Evolutionary conservation across 2,888 invertebrate genomes (phyloP).

Genomic region (Automeris io): DNA sequence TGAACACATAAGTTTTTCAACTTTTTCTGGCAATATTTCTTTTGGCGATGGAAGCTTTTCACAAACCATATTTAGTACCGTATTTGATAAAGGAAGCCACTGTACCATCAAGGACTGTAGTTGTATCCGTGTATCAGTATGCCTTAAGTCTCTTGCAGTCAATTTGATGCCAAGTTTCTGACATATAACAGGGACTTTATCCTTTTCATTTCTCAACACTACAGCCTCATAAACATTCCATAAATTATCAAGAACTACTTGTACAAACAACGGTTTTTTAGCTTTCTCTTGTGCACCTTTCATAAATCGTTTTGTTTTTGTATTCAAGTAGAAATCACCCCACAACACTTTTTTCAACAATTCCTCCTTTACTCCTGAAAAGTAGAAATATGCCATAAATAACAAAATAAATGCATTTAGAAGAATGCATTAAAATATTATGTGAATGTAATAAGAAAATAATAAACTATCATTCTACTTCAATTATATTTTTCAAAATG

Average conservation of each 20-base stretch:
- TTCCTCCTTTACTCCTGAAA: conserved; percentile 81
- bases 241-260: conserved; percentile 92
- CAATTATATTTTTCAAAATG: not conserved
- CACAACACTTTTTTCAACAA: conserved; percentile 89
- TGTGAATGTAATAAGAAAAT: not conserved
- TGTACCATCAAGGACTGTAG: conserved; percentile 89
- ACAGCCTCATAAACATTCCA: conserved; percentile 94
- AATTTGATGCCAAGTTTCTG: conserved; percentile 87
- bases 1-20: conserved; percentile 89
- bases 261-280: conserved; percentile 95
- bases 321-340: conserved; percentile 95
- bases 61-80: conserved; percentile 90
- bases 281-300: conserved; percentile 94
- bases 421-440: not conserved
- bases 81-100: conserved; percentile 92
- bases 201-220: conserved; percentile 84
- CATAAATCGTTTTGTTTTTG: conserved; percentile 88
- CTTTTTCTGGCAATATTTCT: conserved; percentile 84
- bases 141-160: conserved; percentile 84
- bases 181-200: conserved; percentile 82
- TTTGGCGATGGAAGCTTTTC: conserved; percentile 89
- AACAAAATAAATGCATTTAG: not conserved
- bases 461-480: not conserved
- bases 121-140: conserved; percentile 86
- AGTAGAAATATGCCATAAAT: no score